Base-by-base conservation (phyloP, 37 sponge, comb jelly and placozoan genomes). In the Lycopodina hypogea region DNA sequence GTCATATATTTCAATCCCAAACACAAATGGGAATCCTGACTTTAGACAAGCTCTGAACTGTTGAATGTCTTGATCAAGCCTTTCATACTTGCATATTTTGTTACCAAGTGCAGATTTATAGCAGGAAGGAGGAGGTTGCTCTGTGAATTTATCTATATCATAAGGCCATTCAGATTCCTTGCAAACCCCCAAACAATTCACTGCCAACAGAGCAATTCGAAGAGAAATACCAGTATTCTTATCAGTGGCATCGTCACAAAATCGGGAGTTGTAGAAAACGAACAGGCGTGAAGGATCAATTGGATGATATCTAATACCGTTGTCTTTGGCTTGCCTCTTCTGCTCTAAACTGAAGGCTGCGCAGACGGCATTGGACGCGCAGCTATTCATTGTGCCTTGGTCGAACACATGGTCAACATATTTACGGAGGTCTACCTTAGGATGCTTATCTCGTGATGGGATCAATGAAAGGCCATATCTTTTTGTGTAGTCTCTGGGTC, bases 221-320 rank as follows among this genome's bases (percentile, higher is more conserved):
- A 73, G 42, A 19, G 74, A 55, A 32, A 57, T 57, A 52, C 74
- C 74, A 2, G 35, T 32, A 55, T 73, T 57, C 18, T 32, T 3
- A 1, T 1, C 8, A 28, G 7, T 52, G 56, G 34, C 22, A 14
- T 17, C 35, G 28, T 73, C 57, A 30, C 7, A 7, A 22, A 3
- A 30, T 19, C 74, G 55, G 9, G 74, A 30, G 74, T 73, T 73
- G 34, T 73, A 73, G 29, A 55, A 73, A 18, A 73, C 53, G 55
- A 73, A 73, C 74, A 73, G 30, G n/a, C 74, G 74, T 30, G 74
- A 73, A 17, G 74, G 74, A 14, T 70, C 68, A 30, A 67, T 30
- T 4, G 9, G 3, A 11, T 37, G 8, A 37, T 18, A 41, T 2
- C 26, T n/a, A 35, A 4, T n/a, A 23, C 1, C 1, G 2, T 4